A percentile compares a stretch with the other conserved stretches of the same genome.
These are phyloP conservation scores for Brachypalpus laphriformis DNA, from an alignment of 2,888 invertebrate genomes.

Conservation along the genomic window DNA sequence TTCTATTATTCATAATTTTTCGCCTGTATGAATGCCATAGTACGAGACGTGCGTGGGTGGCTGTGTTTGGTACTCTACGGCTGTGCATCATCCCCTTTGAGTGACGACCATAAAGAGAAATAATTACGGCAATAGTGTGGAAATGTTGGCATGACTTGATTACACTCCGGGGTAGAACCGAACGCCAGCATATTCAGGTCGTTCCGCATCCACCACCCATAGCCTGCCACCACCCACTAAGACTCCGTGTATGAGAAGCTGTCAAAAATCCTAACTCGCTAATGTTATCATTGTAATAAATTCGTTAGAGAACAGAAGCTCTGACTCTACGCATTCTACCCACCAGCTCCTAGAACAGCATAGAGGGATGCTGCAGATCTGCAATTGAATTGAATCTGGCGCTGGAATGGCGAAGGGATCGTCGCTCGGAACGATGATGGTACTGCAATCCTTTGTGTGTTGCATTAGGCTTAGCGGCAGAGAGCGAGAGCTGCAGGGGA, in stretches of 20 bases:
- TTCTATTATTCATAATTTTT: conserved; percentile 71
- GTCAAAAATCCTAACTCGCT: conserved; percentile 71
- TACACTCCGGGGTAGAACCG: conserved; percentile 26
- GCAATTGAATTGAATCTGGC: conserved; percentile 40
- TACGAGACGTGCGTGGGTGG: neutral
- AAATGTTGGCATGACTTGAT: conserved; percentile 70
- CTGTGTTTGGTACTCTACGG: conserved; percentile 14
- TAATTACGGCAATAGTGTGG: conserved; percentile 72
- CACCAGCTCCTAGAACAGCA: neutral
- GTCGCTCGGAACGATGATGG: conserved; percentile 33
- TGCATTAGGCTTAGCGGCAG: conserved; percentile 32
- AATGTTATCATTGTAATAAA: conserved; percentile 74
- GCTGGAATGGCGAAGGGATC: conserved; percentile 43
- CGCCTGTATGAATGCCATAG: conserved; percentile 6
- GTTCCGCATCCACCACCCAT: too few species aligned
- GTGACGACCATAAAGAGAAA: conserved; percentile 68
- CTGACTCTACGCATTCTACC: conserved; percentile 33
- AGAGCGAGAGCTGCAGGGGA: conserved; percentile 9
- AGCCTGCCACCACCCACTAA: neutral
- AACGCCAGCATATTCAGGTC: neutral
- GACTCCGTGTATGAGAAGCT: conserved; percentile 41
- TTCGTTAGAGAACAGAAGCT: conserved; percentile 67
- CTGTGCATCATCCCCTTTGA: conserved; percentile 50
- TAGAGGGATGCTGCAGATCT: conserved; percentile 9
- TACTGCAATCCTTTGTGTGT: conserved; percentile 19